Conservation (phyloP, 2,113 vertebrate genomes). For the Todiramphus saurophagus region DNA sequence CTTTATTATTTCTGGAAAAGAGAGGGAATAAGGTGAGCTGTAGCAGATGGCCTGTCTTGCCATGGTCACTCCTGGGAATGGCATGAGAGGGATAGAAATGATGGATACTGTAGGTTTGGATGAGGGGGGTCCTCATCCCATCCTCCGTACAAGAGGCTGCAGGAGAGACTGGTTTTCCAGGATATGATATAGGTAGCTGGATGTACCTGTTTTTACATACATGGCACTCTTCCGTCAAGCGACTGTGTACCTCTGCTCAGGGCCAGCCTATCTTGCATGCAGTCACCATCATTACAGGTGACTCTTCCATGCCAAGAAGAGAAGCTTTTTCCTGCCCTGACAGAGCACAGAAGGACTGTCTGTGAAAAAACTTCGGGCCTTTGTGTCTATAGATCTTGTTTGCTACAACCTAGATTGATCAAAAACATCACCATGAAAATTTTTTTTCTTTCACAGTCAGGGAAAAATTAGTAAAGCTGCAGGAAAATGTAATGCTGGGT, state of each 20-base stretch:
- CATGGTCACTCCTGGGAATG: not conserved
- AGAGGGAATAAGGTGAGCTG: not conserved
- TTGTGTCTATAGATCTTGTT: not conserved
- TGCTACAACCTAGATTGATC: not conserved
- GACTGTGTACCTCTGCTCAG: accelerated
- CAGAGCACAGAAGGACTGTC: not conserved
- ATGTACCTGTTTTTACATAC: not conserved
- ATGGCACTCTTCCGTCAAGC: not conserved
- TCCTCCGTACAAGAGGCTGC: not conserved
- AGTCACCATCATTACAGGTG: not conserved
- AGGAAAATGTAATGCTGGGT: not conserved
- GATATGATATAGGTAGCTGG: not conserved
- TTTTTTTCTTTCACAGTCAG: not conserved
- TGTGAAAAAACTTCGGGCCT: not conserved
- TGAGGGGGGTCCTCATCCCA: not conserved
- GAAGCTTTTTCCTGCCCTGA: not conserved
- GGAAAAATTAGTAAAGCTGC: not conserved
- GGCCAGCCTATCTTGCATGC: not conserved
- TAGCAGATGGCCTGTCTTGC: not conserved
- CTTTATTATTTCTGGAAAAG: not conserved
- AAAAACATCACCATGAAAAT: not conserved
- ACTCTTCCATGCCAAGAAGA: accelerated
- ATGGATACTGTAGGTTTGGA: not conserved
- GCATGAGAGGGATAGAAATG: not conserved
- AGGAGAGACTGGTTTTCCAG: not conserved